A percentile compares a stretch with the other conserved stretches of the same genome.
These are phyloP conservation scores for Cepphus grylle DNA, from an alignment of 2,113 vertebrate species.

Conservation along the genomic window DNA sequence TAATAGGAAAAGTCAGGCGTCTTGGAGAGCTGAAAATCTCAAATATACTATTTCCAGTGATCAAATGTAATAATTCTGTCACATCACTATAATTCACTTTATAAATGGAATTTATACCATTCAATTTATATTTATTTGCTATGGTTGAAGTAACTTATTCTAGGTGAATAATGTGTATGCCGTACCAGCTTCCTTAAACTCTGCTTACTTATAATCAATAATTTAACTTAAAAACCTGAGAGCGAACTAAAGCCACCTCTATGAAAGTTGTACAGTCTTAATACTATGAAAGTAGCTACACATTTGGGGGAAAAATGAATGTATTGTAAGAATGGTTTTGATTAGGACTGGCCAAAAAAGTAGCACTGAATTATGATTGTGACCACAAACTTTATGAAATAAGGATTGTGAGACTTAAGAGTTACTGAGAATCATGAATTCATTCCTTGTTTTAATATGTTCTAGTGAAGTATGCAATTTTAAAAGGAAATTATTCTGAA, in stretches of 20 bases:
- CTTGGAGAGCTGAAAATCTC: not conserved
- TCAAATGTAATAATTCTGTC: not conserved
- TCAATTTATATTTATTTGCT: slow-evolving; percentile 31
- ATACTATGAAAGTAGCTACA: not conserved
- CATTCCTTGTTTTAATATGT: not conserved
- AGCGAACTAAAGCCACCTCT: not conserved
- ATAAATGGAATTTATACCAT: not conserved
- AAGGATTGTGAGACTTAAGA: not conserved
- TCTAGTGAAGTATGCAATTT: not conserved
- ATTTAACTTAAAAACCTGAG: not conserved
- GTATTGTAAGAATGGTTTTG: not conserved
- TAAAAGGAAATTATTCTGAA: not conserved
- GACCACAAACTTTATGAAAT: not conserved
- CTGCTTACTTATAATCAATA: not conserved
- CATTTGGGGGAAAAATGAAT: not conserved
- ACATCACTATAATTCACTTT: not conserved
- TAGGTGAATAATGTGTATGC: not conserved
- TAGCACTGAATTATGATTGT: not conserved
- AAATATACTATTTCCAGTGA: not conserved
- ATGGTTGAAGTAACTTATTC: not conserved
- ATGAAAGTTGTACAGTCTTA: not conserved
- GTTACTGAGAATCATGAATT: not conserved
- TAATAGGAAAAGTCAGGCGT: not conserved
- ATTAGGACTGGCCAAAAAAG: not conserved
- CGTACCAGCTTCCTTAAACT: not conserved